Conservation (phyloP, 2,797 vertebrate species). For the Chelmon rostratus region DNA sequence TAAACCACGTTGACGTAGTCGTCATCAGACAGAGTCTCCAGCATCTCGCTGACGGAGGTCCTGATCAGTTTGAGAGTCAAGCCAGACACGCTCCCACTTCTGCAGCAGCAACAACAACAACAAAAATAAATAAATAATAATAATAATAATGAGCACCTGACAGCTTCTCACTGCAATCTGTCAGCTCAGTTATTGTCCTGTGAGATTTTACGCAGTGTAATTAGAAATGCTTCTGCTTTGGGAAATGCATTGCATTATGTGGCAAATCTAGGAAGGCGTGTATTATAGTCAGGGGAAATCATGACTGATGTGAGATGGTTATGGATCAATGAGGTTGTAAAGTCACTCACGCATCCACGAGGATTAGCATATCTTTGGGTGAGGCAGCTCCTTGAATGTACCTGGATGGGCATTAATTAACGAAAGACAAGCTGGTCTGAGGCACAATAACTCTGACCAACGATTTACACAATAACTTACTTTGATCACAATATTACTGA, state of each 20-base stretch:
- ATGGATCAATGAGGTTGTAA: conserved; percentile 61
- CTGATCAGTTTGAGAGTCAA: conserved; percentile 96
- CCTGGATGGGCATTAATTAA: conserved; percentile 82
- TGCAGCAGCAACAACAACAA: conserved; percentile 64
- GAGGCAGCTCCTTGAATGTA: conserved; percentile 99
- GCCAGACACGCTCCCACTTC: conserved; percentile 97
- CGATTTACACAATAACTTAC: neutral
- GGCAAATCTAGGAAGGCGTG: conserved; percentile 35
- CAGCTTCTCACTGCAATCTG: conserved; percentile 33
- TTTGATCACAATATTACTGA: neutral
- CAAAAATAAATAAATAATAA: neutral
- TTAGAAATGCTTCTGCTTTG: conserved; percentile 43
- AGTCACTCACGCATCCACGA: conserved; percentile 96
- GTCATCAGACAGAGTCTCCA: conserved; percentile 97
- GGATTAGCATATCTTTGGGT: conserved; percentile 99
- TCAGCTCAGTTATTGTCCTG: conserved; percentile 37
- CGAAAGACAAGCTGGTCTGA: conserved; percentile 28
- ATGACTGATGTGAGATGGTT: conserved; percentile 43
- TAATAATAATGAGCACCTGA: neutral
- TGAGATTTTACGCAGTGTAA: conserved; percentile 45
- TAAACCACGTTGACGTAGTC: conserved; percentile 99
- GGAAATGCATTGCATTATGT: conserved; percentile 59
- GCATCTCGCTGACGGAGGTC: conserved; percentile 97
- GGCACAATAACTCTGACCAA: conserved; percentile 9
- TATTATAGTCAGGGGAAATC: conserved; percentile 62